Base-by-base conservation (phyloP, 2,113 vertebrate species). In the Synodontis membranacea region DNA sequence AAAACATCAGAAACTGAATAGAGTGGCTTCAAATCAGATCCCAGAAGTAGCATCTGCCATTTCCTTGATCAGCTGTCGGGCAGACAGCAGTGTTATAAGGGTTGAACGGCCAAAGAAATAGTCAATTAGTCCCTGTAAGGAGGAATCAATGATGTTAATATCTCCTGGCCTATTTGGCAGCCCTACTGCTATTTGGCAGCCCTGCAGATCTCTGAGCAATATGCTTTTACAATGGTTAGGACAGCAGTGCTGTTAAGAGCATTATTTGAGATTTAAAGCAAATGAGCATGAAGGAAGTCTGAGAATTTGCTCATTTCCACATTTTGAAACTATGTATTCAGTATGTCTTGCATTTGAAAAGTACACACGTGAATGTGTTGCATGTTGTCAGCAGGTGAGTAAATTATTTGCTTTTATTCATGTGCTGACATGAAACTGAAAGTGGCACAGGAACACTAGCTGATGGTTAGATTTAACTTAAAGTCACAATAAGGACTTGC, bases 101-200 rank as follows among this genome's bases (percentile, higher is more conserved):
- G 48, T 48, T 46, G 62, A 70, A 54, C 8, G 39, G 50, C 15
- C 15, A 46, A 44, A 72, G 28, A 82, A 82, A 64, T 79, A 86
- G 76, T 82, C 48, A 82, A 84, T 89, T 85, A 74, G 56, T 72
- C 68, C 56, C 64, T 84, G 66, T 82, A 66, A 80, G 60, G 44
- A 54, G n/a, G 48, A 84, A 80, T 46, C 81, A 86, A 80, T 84
- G 52, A 76, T 88, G 37, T 46, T 75, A 58, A 87, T 82, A 58
- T 83, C 54, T 80, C 68, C 25, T 23, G 2, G 70, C 54, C 78
- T n/a, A 39, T 34, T 7, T 50, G 12, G 28, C 64, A 54, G 34
- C 42, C 34, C 39, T 85, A 48, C 52, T 1, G 34, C 34, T n/a
- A 39, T 34, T 7, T 50, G 12, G 28, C 64, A 54, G 34, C 42